Base-by-base conservation (phyloP, 2,888 invertebrate genomes). In the Bembecia ichneumoniformis region DNA sequence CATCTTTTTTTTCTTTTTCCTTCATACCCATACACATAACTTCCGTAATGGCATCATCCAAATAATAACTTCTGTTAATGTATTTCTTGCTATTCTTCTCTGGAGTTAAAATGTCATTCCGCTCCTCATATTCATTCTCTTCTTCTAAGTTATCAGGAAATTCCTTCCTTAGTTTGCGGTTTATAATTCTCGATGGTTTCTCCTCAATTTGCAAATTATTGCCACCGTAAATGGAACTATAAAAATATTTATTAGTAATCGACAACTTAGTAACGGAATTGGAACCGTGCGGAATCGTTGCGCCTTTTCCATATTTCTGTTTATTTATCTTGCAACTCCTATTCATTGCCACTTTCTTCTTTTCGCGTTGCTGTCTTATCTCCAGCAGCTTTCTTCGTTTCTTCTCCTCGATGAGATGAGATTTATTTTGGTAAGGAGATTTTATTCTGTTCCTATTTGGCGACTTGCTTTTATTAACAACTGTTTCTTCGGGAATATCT, bases 161-260 rank as follows among this genome's bases (percentile, higher is more conserved):
- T 16, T 66, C 58, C 40, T 56, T 61, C 35, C 58, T 66, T n/a
- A 47, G 55, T 52, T 60, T 73, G 40, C 58, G 62, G 3, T 48
- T 47, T 53, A 60, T 71, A 3, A 47, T 43, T 14, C 45, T 43
- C 40, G 46, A 16, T 51, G 58, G 56, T 46, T 63, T 70, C 2
- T 52, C 53, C 35, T 69, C 66, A 5, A 53, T 43, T 28, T 67
- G 63, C 11, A 55, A 11, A 35, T 55, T 62, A 20, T 79, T 73
- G 0, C 86, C 86, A 0, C 86, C 86, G 51, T 82, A 87, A 54
- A 87, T 84, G 7, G 83, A 84, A 57, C 81, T 79, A 56, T 86
- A 84, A 59, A 84, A 84, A 2, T 83, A 80, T 57, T 84, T 87
- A 56, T 86, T 86, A 1, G 80, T 78, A 48, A 87, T 84, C 1